A percentile compares a stretch with the other conserved stretches of the same genome.
Evolutionary conservation across 2,888 invertebrate species (phyloP).

Genomic region (Tuberolachnus salignus): DNA sequence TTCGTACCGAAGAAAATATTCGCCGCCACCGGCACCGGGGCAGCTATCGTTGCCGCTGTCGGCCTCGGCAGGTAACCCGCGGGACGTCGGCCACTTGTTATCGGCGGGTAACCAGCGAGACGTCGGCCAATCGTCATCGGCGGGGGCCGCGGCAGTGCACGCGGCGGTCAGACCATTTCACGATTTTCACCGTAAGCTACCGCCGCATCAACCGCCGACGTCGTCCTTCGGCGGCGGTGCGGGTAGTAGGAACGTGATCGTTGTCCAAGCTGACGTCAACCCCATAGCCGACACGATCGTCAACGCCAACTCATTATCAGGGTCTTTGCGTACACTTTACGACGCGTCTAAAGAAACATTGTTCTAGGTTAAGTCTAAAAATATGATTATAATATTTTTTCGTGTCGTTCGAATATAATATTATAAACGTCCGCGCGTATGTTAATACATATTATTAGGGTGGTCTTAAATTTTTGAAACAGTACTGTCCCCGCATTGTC

Average conservation of each 20-base stretch:
- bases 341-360: conserved; percentile 54
- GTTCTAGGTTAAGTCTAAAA: conserved; percentile 41
- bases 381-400: neutral
- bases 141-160: neutral
- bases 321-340: conserved; percentile 50
- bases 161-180: conserved; percentile 1
- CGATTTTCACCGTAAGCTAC: conserved; percentile 17
- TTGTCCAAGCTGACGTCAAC: conserved; percentile 50
- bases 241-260: conserved; percentile 40
- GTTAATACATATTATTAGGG: no score
- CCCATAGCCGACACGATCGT: conserved; percentile 49
- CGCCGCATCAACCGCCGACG: neutral
- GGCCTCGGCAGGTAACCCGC: neutral
- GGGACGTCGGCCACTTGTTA: neutral
- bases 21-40: neutral
- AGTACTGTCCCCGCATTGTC: no score
- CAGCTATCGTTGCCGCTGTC: neutral
- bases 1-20: neutral
- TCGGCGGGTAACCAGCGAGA: neutral
- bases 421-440: neutral
- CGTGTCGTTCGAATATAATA: neutral
- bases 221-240: neutral
- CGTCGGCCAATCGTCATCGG: neutral
- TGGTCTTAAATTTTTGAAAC: no score
- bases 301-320: conserved; percentile 53